Base-by-base conservation (phyloP, 2,797 vertebrate species). In the Onychomys leucogaster region DNA sequence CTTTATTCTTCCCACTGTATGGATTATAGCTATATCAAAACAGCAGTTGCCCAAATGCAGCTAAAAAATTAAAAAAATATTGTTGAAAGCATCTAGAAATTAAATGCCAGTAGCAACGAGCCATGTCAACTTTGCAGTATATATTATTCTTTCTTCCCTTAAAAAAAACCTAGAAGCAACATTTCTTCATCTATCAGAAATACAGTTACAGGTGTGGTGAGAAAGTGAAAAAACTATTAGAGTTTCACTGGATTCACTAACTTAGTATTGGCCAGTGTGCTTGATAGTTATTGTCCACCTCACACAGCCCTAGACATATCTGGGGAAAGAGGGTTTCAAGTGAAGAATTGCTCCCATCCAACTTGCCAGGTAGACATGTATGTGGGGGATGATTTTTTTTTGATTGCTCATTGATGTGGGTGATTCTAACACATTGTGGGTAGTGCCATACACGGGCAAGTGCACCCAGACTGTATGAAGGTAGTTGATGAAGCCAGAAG, bases 191-290 rank as follows among this genome's bases (percentile, higher is more conserved):
- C 12, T 37, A 21, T 41, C 46, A 37, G 32, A 49, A 81, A 49
- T 55, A 11, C 4, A 82, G 21, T 11, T 29, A 6, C 0, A 0
- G 10, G 0, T 1, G 5, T 49, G 46, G 67, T 43, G 27, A 52
- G 13, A 52, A 2, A 10, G 13, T 23, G 2, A 59, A 41, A 43
- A 63, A 27, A n/a, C 34, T 73, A 0, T 9, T 13, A 13, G 46
- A 6, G 19, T 21, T 57, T 59, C 77, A 61, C 0, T 73, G 65
- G 69, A 67, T 37, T 46, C 34, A 32, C 21, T 52, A 52, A 34
- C 83, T 5, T 55, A 0, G 1, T 32, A n/a, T 2, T 52, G 41
- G 4, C 41, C 27, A 67, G 3, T 49, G 11, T 34, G 29, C 5
- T 67, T 7, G 5, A 34, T 49, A 34, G 25, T 5, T 32, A 83